Percentiles rank a stretch among this genome's conserved stretches.
phyloP scores from a whole-genome alignment of 1,140 invertebrate species.

The Planococcus citri region DNA sequence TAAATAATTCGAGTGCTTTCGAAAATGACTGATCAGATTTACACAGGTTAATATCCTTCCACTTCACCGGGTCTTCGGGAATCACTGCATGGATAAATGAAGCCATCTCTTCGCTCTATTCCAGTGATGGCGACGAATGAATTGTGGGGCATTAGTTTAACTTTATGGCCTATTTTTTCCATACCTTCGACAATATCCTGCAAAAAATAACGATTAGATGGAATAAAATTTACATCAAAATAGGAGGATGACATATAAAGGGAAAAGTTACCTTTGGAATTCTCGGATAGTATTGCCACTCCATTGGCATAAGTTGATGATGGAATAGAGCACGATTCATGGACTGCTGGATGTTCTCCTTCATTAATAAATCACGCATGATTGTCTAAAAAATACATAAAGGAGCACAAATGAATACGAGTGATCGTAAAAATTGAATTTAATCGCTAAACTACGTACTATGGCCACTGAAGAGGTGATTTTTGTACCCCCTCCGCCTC shows the following conservation, averaged over 20 bases:
- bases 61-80: not conserved
- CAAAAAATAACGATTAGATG: not conserved
- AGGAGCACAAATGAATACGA: not conserved
- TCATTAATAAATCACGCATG: not conserved
- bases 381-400: not conserved
- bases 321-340: not conserved
- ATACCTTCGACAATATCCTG: not conserved
- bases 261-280: not conserved
- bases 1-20: too few species aligned
- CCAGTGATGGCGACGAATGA: not conserved
- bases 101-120: not conserved
- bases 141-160: not conserved
- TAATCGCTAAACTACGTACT: constrained; percentile 37
- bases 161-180: constrained; percentile 3
- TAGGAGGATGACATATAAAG: not conserved
- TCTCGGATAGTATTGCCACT: not conserved
- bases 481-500: constrained; percentile 77
- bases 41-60: not conserved
- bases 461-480: constrained; percentile 71
- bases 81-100: not conserved
- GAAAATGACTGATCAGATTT: too few species aligned
- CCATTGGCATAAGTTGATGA: not conserved
- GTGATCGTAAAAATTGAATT: too few species aligned
- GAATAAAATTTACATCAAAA: too few species aligned
- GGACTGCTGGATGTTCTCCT: not conserved